Evolutionary conservation across 1,140 invertebrate genomes (phyloP).

Genomic region (Papilio polytes): DNA sequence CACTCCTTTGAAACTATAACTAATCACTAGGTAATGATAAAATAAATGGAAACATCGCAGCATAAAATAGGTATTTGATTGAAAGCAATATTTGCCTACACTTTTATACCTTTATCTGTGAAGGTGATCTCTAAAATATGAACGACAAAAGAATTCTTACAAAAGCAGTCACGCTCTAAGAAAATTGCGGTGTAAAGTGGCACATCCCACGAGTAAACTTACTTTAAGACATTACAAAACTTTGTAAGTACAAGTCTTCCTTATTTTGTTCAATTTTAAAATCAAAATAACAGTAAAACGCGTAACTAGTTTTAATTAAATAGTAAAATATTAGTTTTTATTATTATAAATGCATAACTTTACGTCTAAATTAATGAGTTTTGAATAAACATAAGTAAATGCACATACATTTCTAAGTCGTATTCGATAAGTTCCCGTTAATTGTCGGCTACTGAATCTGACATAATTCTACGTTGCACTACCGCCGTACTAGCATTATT

Average conservation of each 20-base stretch:
- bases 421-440: background rate
- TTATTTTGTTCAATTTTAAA: background rate
- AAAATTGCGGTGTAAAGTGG: constrained; percentile 27
- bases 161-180: constrained; percentile 1
- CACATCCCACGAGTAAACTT: constrained; percentile 15
- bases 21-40: too few species aligned
- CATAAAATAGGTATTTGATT: too few species aligned
- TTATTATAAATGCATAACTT: too few species aligned
- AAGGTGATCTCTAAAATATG: background rate
- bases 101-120: background rate
- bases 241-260: constrained; percentile 9
- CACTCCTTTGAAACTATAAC: too few species aligned
- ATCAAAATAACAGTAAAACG: background rate
- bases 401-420: background rate
- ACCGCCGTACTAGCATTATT: too few species aligned
- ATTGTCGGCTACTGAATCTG: background rate
- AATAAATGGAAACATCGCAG: too few species aligned
- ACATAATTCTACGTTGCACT: background rate
- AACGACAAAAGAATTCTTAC: constrained; percentile 17
- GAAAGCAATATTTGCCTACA: background rate
- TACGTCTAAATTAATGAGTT: too few species aligned
- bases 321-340: too few species aligned
- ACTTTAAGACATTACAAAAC: constrained; percentile 6
- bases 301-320: background rate
- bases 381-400: too few species aligned